Conservation (phyloP, 2,888 invertebrate genomes). For the Anoncus sp. region DNA sequence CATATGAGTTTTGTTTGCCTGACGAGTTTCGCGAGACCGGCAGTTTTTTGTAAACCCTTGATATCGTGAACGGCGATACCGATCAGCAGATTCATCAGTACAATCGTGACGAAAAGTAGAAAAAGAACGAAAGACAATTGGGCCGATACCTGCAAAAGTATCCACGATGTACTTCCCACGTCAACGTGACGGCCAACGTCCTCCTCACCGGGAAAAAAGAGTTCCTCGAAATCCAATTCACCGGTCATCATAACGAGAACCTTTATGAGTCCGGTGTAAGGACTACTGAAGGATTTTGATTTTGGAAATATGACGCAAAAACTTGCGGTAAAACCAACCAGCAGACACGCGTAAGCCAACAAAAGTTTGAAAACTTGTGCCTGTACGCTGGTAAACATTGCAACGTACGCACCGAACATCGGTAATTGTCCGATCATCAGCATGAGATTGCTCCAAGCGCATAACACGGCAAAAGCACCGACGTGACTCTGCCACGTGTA, state of each 20-base stretch:
- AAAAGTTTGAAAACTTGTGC: conserved; percentile 82
- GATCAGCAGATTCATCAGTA: conserved; percentile 82
- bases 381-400: conserved; percentile 83
- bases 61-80: conserved; percentile 83
- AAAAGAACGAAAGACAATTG: conserved; percentile 81
- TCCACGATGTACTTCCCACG: conserved; percentile 69
- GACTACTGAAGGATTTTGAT: conserved; percentile 80
- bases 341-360: conserved; percentile 81
- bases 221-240: conserved; percentile 80
- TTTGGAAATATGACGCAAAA: conserved; percentile 83
- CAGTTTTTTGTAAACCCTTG: conserved; percentile 83
- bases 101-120: conserved; percentile 81
- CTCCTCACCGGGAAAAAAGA: conserved; percentile 86
- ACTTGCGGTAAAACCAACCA: conserved; percentile 83
- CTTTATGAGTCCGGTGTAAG: conserved; percentile 80
- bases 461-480: conserved; percentile 82
- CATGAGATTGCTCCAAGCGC: conserved; percentile 83
- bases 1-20: conserved; percentile 85
- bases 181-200: conserved; percentile 73
- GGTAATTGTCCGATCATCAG: conserved; percentile 83
- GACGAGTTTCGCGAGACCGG: conserved; percentile 83
- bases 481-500: conserved; percentile 82
- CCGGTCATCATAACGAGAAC: conserved; percentile 83
- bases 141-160: conserved; percentile 79
- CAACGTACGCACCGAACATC: conserved; percentile 83